These are phyloP conservation scores for Epicauta chinensis DNA, from an alignment of 1,140 invertebrate genomes.

Conservation along the genomic window DNA sequence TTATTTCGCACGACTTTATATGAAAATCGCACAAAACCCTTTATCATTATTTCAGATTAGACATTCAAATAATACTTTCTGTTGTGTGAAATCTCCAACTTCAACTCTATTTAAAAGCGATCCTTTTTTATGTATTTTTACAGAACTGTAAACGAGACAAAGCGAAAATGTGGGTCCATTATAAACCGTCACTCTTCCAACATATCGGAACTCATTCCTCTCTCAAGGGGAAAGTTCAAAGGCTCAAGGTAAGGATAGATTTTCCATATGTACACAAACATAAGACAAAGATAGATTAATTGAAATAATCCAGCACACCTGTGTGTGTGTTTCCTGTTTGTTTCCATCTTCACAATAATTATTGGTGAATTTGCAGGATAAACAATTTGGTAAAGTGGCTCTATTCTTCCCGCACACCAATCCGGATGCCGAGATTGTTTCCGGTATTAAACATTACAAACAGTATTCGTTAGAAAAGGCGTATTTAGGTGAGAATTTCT, in stretches of 20 bases:
- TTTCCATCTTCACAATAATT: too few relatives aligned
- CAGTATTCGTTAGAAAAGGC: conserved; percentile 75
- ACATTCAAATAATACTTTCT: too few relatives aligned
- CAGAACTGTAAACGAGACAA: conserved; percentile 79
- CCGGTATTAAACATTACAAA: conserved; percentile 78
- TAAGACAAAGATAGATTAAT: too few relatives aligned
- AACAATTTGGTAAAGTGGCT: conserved; percentile 84
- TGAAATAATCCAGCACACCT: too few relatives aligned
- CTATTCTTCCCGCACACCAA: conserved; percentile 78
- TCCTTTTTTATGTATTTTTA: conserved; percentile 4
- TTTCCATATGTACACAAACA: too few relatives aligned
- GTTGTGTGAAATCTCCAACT: too few relatives aligned
- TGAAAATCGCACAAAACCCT: too few relatives aligned
- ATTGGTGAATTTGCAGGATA: conserved; percentile 58
- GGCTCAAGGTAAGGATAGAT: conserved; percentile 85
- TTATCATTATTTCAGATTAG: too few relatives aligned
- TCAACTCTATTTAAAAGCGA: too few relatives aligned
- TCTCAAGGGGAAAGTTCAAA: conserved; percentile 94
- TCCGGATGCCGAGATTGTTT: conserved; percentile 65
- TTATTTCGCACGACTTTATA: too few relatives aligned
- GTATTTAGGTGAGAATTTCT: conserved; percentile 84
- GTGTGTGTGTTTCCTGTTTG: too few relatives aligned
- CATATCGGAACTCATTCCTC: conserved; percentile 95
- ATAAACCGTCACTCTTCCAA: conserved; percentile 91
- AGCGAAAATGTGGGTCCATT: conserved; percentile 75